Evolutionary conservation across 1,140 invertebrate species (phyloP), one percentile per base, ranked within the genome.

Genomic region (Achatina immaculata): DNA sequence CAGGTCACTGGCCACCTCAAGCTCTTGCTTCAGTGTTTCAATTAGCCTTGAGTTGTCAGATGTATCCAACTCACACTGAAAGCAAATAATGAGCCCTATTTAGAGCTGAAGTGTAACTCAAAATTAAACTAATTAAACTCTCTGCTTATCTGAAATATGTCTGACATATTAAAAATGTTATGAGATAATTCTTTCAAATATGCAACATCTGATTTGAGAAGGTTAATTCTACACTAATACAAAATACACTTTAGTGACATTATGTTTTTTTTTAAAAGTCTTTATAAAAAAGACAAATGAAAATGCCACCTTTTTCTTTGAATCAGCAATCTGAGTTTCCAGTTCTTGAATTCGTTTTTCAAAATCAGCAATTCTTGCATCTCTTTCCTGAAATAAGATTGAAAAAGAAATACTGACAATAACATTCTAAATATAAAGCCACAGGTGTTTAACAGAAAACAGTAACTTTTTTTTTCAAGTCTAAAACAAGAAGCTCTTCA

Each of bases 1-100:
- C n/a, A 82, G 66, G 14, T 85, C 65, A 48, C 80, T 79, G 51
- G 82, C 77, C 45, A 85, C 81, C 42, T 89, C 79, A 51, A 88
- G 75, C 68, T 88, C 83, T 34, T 84, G 82, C 14, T 83, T 83
- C 28, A 89, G 43, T 65, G 83, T 88, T 42, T 88, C 88, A 51
- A 89, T 68, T 4, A 89, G 78, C 69, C 83, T 78, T 21, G 76
- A 82, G 31, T 89, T 80, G 14, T 82, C 77, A 40, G 65, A 11
- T 40, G 75, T 65, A 43, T 77, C 77, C 40, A 76, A 65, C 34
- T 11, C 36, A 42, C 28, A 43, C 73, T 81, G 36, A 31, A 55
- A 45, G 51, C 11, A 42, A 0, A 68, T 72, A 24, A 11, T 36
- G 21, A 74, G 31, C 16, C 58, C 42, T 19, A 65, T 42, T 71